Conservation (phyloP, 2,113 vertebrate species). For the Laticauda laticaudata region DNA sequence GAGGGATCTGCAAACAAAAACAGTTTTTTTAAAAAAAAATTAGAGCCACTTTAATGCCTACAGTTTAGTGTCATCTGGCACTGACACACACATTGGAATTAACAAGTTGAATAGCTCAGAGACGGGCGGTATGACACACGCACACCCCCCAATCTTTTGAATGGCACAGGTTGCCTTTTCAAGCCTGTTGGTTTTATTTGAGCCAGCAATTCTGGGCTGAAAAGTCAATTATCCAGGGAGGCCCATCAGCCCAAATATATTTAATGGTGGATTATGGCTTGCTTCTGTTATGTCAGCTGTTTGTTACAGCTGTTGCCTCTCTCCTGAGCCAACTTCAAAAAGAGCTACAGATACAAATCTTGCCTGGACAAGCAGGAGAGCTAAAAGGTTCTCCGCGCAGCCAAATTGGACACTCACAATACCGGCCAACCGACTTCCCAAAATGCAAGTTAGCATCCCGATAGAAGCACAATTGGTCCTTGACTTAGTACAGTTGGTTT, state of each 20-base stretch:
- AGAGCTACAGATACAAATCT: slow-evolving; percentile 35
- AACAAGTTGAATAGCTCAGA: slow-evolving; percentile 63
- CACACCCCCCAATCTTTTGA: slow-evolving; percentile 1
- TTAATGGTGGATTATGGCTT: slow-evolving; percentile 69
- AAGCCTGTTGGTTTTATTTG: slow-evolving; percentile 72
- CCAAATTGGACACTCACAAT: not conserved
- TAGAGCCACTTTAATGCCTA: slow-evolving; percentile 28
- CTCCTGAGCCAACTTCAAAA: slow-evolving; percentile 43
- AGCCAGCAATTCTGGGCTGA: slow-evolving; percentile 74
- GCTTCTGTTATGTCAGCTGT: slow-evolving; percentile 73
- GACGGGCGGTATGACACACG: slow-evolving; percentile 37
- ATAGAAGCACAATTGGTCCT: slow-evolving; percentile 16
- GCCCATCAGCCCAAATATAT: slow-evolving; percentile 61
- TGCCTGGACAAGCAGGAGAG: slow-evolving; percentile 41
- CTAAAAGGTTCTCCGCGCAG: slow-evolving; percentile 35
- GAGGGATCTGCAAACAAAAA: not conserved
- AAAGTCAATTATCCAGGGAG: slow-evolving; percentile 73
- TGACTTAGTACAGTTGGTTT: not conserved
- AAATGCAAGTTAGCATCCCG: slow-evolving; percentile 17
- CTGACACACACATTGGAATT: slow-evolving; percentile 52
- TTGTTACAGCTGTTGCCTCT: slow-evolving; percentile 50
- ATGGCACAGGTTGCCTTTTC: slow-evolving; percentile 55
- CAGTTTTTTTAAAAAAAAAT: slow-evolving; percentile 8
- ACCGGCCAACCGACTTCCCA: slow-evolving; percentile 46
- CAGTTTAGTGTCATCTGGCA: slow-evolving; percentile 53